These are phyloP conservation scores for Amblyjoppa fuscipennis DNA, from an alignment of 2,888 invertebrate genomes.

Conservation along the genomic window DNA sequence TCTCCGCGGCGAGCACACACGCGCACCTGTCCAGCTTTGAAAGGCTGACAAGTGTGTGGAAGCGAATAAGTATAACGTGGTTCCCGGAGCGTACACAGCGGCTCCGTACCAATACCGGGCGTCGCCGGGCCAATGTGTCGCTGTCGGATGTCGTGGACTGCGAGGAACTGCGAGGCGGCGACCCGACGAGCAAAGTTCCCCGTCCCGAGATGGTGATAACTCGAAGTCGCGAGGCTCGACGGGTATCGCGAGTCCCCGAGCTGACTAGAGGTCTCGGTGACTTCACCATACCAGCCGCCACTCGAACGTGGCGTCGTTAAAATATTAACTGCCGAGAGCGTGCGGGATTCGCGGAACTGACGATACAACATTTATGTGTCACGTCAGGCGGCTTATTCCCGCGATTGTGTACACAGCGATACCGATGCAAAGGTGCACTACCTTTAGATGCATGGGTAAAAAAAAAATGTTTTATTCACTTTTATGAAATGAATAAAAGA, in stretches of 20 bases:
- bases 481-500: background rate
- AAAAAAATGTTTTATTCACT: background rate
- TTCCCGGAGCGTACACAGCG: background rate
- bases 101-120: background rate
- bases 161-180: slow-evolving; percentile 1
- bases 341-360: slow-evolving; percentile 32
- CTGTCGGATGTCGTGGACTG: background rate
- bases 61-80: background rate
- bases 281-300: slow-evolving; percentile 11
- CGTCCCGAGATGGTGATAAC: slow-evolving; percentile 20
- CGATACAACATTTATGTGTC: slow-evolving; percentile 2
- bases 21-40: slow-evolving; percentile 10
- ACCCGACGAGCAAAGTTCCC: slow-evolving; percentile 5
- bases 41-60: slow-evolving; percentile 23
- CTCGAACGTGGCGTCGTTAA: slow-evolving; percentile 8
- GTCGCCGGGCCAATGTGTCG: background rate
- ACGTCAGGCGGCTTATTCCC: background rate
- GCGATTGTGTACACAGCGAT: background rate
- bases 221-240: background rate
- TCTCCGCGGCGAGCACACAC: background rate
- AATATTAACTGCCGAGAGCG: slow-evolving; percentile 40
- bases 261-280: slow-evolving; percentile 11
- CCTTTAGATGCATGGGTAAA: background rate
- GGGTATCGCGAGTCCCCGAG: background rate
- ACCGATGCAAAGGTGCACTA: background rate